Evolutionary conservation across 2,797 vertebrate genomes (phyloP).

Genomic region (Naso thynnoides): DNA sequence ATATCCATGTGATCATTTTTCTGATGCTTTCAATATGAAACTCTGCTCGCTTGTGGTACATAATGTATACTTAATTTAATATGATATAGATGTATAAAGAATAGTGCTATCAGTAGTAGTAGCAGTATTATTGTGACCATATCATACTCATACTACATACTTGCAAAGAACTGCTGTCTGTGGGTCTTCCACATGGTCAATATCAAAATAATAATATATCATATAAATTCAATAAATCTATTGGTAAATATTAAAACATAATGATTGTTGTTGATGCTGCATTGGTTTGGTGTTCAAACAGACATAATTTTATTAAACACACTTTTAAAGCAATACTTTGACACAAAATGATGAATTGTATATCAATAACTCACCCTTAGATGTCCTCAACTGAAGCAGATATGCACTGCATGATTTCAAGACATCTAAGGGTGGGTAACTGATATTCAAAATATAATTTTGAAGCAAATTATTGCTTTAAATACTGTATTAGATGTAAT

Average conservation of each 20-base stretch:
- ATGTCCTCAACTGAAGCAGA: too few relatives aligned
- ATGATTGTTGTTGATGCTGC: conserved; percentile 28
- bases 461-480: too few relatives aligned
- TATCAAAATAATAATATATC: conserved; percentile 70
- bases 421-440: too few relatives aligned
- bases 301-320: not conserved
- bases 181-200: conserved; percentile 38
- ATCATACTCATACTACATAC: too few relatives aligned
- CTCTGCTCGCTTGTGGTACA: conserved; percentile 84
- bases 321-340: too few relatives aligned
- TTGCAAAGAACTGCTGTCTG: conserved; percentile 49
- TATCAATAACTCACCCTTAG: too few relatives aligned
- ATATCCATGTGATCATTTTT: conserved; percentile 38
- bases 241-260: conserved; percentile 48
- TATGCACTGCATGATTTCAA: too few relatives aligned
- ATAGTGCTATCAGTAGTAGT: conserved; percentile 55
- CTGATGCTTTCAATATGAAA: conserved; percentile 65
- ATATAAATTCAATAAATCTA: conserved; percentile 75
- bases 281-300: conserved; percentile 30
- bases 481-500: too few relatives aligned
- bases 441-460: too few relatives aligned
- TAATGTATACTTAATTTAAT: conserved; percentile 81
- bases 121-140: conserved; percentile 58
- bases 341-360: too few relatives aligned
- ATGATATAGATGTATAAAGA: conserved; percentile 75